phyloP scores from a whole-genome alignment of 2,888 invertebrate species.

The Halocaridina rubra region DNA sequence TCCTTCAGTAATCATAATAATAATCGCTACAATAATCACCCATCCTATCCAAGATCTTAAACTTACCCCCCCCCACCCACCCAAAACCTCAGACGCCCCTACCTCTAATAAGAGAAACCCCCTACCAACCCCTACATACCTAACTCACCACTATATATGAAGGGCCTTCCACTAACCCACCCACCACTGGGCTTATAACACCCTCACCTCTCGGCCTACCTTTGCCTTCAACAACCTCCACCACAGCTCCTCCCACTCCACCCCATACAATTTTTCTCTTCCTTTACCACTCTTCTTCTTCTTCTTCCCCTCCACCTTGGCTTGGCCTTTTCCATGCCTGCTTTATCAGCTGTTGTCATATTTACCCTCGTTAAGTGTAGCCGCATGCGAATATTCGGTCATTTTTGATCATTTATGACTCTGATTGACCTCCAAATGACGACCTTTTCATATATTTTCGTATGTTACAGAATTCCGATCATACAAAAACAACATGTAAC shows the following conservation, averaged over 20 bases:
- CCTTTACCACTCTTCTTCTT: neutral
- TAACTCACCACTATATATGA: neutral
- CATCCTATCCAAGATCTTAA: neutral
- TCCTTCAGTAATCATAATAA: neutral
- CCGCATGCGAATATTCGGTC: too few species aligned
- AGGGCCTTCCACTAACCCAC: neutral
- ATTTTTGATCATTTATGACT: too few species aligned
- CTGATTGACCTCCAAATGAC: too few species aligned
- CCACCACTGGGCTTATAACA: neutral
- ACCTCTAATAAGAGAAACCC: neutral
- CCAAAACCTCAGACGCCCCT: neutral
- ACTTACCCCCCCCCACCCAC: neutral
- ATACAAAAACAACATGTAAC: too few species aligned
- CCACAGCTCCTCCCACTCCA: neutral
- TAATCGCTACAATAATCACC: slow-evolving; percentile 10
- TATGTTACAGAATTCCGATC: too few species aligned
- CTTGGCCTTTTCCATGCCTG: too few species aligned
- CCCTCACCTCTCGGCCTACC: neutral
- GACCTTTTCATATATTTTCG: too few species aligned
- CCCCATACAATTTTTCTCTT: neutral
- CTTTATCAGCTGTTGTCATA: too few species aligned
- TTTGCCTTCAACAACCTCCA: neutral
- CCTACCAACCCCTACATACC: neutral
- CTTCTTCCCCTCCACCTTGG: neutral
- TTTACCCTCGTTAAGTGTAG: too few species aligned